Evolutionary conservation across 1,140 invertebrate genomes (phyloP).

Genomic region (Meloidogyne floridensis): DNA sequence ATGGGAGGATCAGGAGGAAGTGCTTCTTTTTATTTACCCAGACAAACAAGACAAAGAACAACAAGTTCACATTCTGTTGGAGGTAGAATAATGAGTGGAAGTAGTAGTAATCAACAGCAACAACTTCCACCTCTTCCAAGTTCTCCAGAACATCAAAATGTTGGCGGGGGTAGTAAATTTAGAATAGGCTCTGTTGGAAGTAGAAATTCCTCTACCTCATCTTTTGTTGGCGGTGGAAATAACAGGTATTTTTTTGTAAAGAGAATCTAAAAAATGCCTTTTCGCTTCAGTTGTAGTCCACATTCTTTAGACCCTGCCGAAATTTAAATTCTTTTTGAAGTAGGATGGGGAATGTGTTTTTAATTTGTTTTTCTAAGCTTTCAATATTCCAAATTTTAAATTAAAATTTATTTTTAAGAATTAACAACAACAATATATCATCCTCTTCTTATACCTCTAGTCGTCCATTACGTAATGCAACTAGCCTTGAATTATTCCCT

Average conservation of each 20-base stretch:
- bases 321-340: no score
- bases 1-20: not conserved
- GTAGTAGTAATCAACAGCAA: not conserved
- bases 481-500: constrained; percentile 28
- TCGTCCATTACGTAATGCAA: constrained; percentile 13
- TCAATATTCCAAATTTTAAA: no score
- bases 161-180: not conserved
- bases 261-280: no score
- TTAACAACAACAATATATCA: not conserved
- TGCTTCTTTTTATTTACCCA: constrained; percentile 1
- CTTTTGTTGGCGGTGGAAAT: not conserved
- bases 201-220: constrained; percentile 5
- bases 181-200: constrained; percentile 1
- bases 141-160: constrained; percentile 18
- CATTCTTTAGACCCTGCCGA: no score
- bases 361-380: no score
- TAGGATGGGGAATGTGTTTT: no score
- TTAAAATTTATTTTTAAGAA: no score
- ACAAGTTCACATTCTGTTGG: constrained; percentile 16
- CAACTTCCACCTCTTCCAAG: constrained; percentile 22
- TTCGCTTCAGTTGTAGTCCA: no score
- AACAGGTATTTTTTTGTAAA: not conserved
- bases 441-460: not conserved
- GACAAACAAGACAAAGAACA: constrained; percentile 12
- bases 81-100: not conserved